Conservation (phyloP, 2,113 vertebrate species). For the Sisor rabdophorus region DNA sequence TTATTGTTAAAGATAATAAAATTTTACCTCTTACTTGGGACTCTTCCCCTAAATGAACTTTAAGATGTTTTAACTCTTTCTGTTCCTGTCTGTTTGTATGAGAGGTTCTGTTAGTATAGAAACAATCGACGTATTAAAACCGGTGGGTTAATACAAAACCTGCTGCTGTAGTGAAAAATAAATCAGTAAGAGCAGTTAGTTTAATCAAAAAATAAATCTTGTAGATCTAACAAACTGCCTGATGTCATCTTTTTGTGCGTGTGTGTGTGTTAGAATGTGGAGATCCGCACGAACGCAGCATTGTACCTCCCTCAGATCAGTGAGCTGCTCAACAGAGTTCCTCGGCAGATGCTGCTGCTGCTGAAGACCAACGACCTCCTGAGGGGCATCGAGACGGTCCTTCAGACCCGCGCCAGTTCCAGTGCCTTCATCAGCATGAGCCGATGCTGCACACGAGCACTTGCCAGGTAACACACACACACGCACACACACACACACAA, state of each 20-base stretch:
- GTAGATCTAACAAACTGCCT: background rate
- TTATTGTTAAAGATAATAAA: background rate
- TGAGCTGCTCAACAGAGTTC: conserved; percentile 83
- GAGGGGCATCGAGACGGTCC: conserved; percentile 83
- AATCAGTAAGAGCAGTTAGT: background rate
- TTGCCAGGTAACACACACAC: conserved; percentile 69
- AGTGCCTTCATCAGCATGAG: conserved; percentile 97
- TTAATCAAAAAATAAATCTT: background rate
- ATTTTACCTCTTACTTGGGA: no score
- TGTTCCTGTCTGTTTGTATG: no score
- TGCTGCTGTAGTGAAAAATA: background rate
- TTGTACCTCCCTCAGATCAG: conserved; percentile 91
- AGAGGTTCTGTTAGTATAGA: background rate
- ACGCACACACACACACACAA: background rate
- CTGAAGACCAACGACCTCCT: conserved; percentile 96
- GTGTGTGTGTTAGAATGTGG: conserved; percentile 70
- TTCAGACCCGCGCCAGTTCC: conserved; percentile 82
- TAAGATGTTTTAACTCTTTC: no score
- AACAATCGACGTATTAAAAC: background rate
- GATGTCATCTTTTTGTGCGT: background rate
- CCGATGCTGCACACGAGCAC: conserved; percentile 84
- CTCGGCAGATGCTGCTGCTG: conserved; percentile 92
- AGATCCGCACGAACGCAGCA: conserved; percentile 84
- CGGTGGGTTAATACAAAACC: background rate
- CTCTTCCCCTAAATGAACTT: no score